Percentiles rank a stretch among this genome's conserved stretches.
phyloP scores from a whole-genome alignment of 2,797 vertebrate species.

The Schizothorax lantsangensis region DNA sequence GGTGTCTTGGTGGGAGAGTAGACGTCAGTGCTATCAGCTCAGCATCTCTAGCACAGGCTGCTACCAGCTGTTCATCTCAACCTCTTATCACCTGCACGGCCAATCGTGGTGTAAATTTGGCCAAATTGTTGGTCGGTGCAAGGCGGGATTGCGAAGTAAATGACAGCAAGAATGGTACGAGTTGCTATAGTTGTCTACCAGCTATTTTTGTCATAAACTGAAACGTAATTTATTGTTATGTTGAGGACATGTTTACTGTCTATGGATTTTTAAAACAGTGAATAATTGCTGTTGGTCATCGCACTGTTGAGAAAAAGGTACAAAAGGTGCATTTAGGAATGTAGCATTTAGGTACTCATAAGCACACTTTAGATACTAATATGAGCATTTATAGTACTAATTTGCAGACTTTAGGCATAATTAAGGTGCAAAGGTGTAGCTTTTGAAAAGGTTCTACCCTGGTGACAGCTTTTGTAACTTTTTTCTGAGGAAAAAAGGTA shows the following conservation, averaged over 20 bases:
- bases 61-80: slow-evolving; percentile 59
- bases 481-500: not conserved
- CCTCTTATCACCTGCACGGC: slow-evolving; percentile 49
- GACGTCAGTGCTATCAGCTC: slow-evolving; percentile 56
- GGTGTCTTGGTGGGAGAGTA: slow-evolving; percentile 49
- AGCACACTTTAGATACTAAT: not conserved
- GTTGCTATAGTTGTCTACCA: not conserved
- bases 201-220: not conserved
- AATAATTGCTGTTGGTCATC: not conserved
- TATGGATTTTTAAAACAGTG: not conserved
- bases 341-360: not conserved
- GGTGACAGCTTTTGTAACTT: not conserved
- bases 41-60: slow-evolving; percentile 51
- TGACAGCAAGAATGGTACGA: slow-evolving; percentile 7
- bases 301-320: not conserved
- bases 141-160: slow-evolving; percentile 44
- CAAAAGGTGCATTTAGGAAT: not conserved
- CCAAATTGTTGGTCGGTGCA: slow-evolving; percentile 42
- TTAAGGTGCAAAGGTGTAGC: not conserved
- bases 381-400: not conserved
- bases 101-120: slow-evolving; percentile 46
- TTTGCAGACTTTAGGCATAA: not conserved
- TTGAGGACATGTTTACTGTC: not conserved
- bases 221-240: not conserved
- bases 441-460: not conserved